Percentiles rank a stretch among this genome's conserved stretches.
Evolutionary conservation across 2,888 invertebrate genomes (phyloP).

Genomic region (Thysanoteuthis rhombus): DNA sequence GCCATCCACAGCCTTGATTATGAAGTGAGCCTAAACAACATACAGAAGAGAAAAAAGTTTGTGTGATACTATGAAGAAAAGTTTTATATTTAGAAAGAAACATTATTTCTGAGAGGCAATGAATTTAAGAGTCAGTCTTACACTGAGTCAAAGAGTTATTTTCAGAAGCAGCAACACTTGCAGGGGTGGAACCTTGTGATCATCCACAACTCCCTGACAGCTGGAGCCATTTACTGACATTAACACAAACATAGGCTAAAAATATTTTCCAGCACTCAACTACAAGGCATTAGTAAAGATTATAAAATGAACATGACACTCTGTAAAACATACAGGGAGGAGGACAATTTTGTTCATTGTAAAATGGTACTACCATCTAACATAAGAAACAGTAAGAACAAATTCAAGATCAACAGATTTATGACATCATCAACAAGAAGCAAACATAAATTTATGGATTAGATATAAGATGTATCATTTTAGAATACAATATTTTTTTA

Average conservation of each 20-base stretch:
- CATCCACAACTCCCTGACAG: neutral
- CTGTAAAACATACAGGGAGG: neutral
- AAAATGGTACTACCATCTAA: neutral
- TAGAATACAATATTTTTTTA: no score
- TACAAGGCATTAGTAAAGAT: neutral
- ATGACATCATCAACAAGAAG: neutral
- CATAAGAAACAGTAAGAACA: neutral
- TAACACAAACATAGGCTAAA: neutral
- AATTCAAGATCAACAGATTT: neutral
- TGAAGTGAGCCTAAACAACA: neutral
- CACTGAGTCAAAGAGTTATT: neutral
- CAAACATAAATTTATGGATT: no score
- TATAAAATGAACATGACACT: neutral
- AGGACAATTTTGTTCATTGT: neutral
- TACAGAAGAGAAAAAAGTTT: neutral
- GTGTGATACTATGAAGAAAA: neutral
- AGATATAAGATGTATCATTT: no score
- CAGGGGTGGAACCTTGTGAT: neutral
- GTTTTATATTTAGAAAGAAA: neutral
- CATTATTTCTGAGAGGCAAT: neutral
- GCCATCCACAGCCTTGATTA: neutral
- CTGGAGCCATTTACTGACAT: neutral
- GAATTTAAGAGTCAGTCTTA: neutral
- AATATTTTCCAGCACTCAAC: neutral
- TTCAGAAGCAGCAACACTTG: neutral